A percentile compares a stretch with the other conserved stretches of the same genome.
Evolutionary conservation across 2,113 vertebrate species (phyloP).

Genomic region (zebrafish (Danio rerio)): DNA sequence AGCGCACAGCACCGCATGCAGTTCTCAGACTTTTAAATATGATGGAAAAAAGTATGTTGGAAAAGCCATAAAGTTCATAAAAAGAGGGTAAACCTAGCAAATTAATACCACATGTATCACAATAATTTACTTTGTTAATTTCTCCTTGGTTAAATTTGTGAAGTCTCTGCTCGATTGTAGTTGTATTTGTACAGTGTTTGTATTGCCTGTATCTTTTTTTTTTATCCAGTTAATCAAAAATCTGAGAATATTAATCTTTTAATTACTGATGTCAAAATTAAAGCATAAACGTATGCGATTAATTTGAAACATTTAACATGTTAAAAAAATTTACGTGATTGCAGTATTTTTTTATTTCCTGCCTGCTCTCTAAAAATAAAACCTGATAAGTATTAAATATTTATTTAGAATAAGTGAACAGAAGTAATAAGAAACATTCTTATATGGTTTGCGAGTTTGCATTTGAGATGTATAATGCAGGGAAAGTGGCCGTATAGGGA

Average conservation of each 20-base stretch:
- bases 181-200: constrained; percentile 6
- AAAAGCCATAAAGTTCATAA: background rate
- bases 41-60: background rate
- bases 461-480: no score
- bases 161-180: background rate
- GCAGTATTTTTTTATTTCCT: no score
- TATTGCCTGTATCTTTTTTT: background rate
- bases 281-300: no score
- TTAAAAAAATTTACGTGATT: no score
- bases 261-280: no score
- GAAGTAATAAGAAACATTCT: no score
- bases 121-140: constrained; percentile 12
- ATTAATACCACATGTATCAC: constrained; percentile 12
- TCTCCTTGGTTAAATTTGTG: background rate
- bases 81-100: background rate
- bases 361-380: no score
- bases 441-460: no score
- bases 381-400: no score
- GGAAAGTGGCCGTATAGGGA: no score
- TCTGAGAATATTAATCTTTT: background rate
- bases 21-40: background rate
- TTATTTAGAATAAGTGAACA: no score
- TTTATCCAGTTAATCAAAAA: background rate
- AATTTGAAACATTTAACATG: no score
- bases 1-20: background rate